phyloP scores from a whole-genome alignment of 2,113 vertebrate genomes.

The Falcunculus frontatus region DNA sequence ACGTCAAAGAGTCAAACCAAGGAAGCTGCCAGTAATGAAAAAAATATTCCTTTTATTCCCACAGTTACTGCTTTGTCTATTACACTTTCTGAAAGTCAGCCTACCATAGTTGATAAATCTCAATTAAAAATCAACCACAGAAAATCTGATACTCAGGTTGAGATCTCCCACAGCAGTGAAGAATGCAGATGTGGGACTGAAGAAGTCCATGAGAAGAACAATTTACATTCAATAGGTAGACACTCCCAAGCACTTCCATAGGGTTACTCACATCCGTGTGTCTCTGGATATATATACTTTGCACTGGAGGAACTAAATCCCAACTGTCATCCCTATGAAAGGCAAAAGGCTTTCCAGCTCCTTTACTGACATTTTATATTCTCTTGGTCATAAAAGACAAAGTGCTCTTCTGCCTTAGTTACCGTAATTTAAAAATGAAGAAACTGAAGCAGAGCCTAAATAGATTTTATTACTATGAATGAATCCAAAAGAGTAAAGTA shows the following conservation, averaged over 20 bases:
- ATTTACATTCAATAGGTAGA: neutral
- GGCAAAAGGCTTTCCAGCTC: neutral
- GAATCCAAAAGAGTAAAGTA: neutral
- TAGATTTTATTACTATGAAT: neutral
- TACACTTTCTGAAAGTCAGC: neutral
- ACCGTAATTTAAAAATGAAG: neutral
- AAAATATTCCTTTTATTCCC: neutral
- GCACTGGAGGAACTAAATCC: neutral
- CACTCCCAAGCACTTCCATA: neutral
- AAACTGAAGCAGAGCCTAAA: neutral
- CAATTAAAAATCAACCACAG: neutral
- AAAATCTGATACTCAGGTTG: neutral
- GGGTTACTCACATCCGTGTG: neutral
- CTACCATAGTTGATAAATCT: neutral
- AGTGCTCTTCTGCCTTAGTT: neutral
- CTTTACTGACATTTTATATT: neutral
- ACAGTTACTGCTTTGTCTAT: neutral
- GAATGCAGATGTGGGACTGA: neutral
- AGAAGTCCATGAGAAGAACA: neutral
- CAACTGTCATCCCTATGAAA: neutral
- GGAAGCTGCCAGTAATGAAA: neutral
- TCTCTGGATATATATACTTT: neutral
- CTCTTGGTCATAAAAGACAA: neutral
- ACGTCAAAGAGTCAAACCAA: constrained; percentile 5
- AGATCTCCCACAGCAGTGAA: neutral